A percentile compares a stretch with the other conserved stretches of the same genome.
These are phyloP conservation scores for Sycophaga agraensis DNA, from an alignment of 1,140 invertebrate species.

Conservation along the genomic window DNA sequence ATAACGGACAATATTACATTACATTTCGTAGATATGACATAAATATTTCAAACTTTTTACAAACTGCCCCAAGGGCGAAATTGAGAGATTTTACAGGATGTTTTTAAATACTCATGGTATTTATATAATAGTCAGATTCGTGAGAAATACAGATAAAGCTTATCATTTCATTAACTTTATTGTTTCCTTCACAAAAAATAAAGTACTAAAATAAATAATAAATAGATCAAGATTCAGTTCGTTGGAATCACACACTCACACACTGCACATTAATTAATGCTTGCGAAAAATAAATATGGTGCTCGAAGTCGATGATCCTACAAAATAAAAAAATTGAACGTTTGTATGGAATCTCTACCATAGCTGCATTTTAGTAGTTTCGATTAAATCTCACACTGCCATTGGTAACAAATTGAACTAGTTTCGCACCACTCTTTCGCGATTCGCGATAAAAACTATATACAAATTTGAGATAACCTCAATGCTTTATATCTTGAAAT, in stretches of 20 bases:
- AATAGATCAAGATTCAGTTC: constrained; percentile 50
- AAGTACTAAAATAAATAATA: constrained; percentile 57
- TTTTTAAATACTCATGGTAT: constrained; percentile 47
- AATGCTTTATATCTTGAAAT: constrained; percentile 40
- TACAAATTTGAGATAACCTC: constrained; percentile 43
- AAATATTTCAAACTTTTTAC: constrained; percentile 57
- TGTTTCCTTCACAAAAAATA: constrained; percentile 27
- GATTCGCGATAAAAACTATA: constrained; percentile 41
- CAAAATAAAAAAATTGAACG: constrained; percentile 10
- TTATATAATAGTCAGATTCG: constrained; percentile 16
- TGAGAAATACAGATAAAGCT: constrained; percentile 24
- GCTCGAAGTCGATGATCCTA: constrained; percentile 31
- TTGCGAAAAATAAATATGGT: constrained; percentile 43
- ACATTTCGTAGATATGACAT: constrained; percentile 41
- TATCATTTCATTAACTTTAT: not conserved
- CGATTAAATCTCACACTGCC: constrained; percentile 40
- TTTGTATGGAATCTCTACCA: constrained; percentile 26
- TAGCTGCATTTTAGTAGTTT: constrained; percentile 23
- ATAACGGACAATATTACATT: constrained; percentile 51
- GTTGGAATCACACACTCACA: constrained; percentile 44
- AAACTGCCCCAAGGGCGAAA: constrained; percentile 43
- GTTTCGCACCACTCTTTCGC: constrained; percentile 44
- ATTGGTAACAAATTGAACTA: constrained; percentile 52
- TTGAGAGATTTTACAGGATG: constrained; percentile 46
- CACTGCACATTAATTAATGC: constrained; percentile 31